These are phyloP conservation scores for Procavia capensis DNA, from an alignment of 2,113 vertebrate species.

Conservation along the genomic window DNA sequence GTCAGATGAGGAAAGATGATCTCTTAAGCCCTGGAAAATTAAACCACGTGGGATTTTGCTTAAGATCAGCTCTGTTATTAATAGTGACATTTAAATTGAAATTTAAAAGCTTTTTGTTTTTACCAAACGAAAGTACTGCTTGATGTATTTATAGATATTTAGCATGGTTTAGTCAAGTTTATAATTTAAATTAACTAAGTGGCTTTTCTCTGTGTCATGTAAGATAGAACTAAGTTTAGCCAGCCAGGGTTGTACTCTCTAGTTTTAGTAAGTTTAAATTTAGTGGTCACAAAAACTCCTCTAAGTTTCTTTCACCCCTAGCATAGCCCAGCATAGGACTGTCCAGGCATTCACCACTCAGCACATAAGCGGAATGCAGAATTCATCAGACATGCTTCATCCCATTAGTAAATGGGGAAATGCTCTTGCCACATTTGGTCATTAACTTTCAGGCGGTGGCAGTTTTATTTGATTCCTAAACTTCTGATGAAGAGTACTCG, in stretches of 20 bases:
- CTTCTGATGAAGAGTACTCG: neutral
- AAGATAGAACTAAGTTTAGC: constrained; percentile 67
- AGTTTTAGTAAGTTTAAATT: constrained; percentile 75
- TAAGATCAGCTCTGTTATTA: constrained; percentile 61
- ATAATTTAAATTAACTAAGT: constrained; percentile 59
- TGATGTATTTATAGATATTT: constrained; percentile 61
- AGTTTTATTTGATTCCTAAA: neutral
- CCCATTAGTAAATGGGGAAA: neutral
- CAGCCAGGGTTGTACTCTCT: constrained; percentile 42
- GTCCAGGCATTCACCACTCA: neutral
- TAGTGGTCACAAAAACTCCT: constrained; percentile 58
- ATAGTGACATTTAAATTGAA: constrained; percentile 64
- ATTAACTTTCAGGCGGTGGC: neutral
- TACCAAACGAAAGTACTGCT: constrained; percentile 63
- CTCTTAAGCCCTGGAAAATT: constrained; percentile 56
- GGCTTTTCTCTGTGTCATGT: constrained; percentile 49
- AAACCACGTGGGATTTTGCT: constrained; percentile 57
- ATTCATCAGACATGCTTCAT: neutral
- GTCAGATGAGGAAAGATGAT: constrained; percentile 41
- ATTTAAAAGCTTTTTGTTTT: constrained; percentile 61
- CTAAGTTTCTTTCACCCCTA: constrained; percentile 37
- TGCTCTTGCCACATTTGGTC: neutral
- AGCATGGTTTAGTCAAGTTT: constrained; percentile 56
- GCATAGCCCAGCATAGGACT: neutral
- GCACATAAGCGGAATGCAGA: neutral